Conservation (phyloP, 2,888 invertebrate genomes). For the Calameuta idolon region DNA sequence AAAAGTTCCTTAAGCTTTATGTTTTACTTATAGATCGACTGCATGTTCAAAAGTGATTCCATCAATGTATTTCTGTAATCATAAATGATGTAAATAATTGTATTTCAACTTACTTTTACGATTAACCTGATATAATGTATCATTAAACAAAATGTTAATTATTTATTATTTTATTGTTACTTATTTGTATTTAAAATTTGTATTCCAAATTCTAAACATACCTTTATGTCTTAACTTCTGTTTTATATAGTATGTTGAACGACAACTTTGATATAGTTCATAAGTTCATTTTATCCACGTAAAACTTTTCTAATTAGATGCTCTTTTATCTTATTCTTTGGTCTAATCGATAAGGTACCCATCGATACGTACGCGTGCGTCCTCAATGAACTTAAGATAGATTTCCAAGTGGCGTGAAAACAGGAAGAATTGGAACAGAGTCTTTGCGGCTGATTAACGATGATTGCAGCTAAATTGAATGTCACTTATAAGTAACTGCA, state of each 20-base stretch:
- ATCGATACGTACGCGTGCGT: not conserved
- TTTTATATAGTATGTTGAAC: not conserved
- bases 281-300: not conserved
- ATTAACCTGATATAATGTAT: not conserved
- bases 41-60: not conserved
- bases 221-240: not conserved
- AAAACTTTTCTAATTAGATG: not conserved
- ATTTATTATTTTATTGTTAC: not conserved
- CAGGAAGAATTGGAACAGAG: not conserved
- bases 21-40: not conserved
- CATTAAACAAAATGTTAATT: not conserved
- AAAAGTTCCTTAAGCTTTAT: not conserved
- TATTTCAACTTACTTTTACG: not conserved
- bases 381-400: not conserved
- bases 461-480: slow-evolving; percentile 38
- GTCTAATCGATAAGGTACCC: not conserved
- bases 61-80: not conserved
- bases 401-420: too few relatives aligned
- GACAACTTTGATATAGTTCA: not conserved
- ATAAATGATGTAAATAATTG: not conserved
- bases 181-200: not conserved
- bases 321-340: not conserved
- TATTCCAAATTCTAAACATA: not conserved
- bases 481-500: slow-evolving; percentile 36
- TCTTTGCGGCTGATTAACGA: slow-evolving; percentile 24